These are phyloP conservation scores for Eulithis prunata DNA, from an alignment of 2,888 invertebrate species.

Conservation along the genomic window DNA sequence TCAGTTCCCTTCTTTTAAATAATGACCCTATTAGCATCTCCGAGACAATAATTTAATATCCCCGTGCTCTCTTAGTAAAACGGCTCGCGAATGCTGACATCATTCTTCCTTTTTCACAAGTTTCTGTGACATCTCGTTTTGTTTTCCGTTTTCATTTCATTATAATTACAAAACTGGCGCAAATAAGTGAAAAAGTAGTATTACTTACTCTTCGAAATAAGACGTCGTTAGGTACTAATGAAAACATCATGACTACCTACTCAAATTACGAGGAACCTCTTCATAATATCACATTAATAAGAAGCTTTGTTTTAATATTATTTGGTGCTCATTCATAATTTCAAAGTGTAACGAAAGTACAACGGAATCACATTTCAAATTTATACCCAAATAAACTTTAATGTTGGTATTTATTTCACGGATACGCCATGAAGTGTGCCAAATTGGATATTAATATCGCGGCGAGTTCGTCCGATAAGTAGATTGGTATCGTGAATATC, in stretches of 20 bases:
- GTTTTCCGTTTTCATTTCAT: slow-evolving; percentile 39
- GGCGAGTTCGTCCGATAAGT: slow-evolving; percentile 61
- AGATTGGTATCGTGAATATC: slow-evolving; percentile 67
- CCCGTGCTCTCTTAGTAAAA: slow-evolving; percentile 52
- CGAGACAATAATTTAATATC: slow-evolving; percentile 71
- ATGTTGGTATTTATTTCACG: slow-evolving; percentile 28
- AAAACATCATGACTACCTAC: no score
- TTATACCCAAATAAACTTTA: neutral
- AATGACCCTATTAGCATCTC: slow-evolving; percentile 74
- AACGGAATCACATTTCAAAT: slow-evolving; percentile 1
- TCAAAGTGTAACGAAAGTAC: neutral
- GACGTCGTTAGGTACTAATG: no score
- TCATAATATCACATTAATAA: neutral
- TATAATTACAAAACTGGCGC: slow-evolving; percentile 19
- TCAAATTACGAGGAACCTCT: no score
- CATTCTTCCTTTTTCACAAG: slow-evolving; percentile 50
- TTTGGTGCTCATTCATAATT: neutral
- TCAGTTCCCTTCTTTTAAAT: slow-evolving; percentile 62
- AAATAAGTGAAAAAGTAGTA: slow-evolving; percentile 9
- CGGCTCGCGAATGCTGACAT: slow-evolving; percentile 55
- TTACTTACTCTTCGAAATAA: neutral
- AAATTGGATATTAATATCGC: slow-evolving; percentile 69
- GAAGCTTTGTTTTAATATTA: neutral
- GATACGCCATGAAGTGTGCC: slow-evolving; percentile 44
- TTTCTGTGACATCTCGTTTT: slow-evolving; percentile 40